phyloP scores from a whole-genome alignment of 2,797 vertebrate species.

The Gadopsis bispinosus region DNA sequence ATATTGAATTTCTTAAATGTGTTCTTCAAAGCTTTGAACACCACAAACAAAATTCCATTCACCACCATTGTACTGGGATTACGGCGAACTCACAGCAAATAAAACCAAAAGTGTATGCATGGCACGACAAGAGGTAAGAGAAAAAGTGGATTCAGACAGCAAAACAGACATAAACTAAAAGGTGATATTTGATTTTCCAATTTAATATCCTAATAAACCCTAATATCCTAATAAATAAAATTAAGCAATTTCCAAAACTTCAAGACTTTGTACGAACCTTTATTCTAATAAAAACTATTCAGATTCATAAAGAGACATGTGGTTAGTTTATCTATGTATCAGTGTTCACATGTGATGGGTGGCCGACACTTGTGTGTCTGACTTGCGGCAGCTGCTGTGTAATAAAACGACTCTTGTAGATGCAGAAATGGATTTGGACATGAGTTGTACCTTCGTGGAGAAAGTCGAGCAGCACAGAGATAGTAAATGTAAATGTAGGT shows the following conservation, averaged over 20 bases:
- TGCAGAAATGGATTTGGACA: conserved; percentile 19
- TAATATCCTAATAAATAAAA: too few species aligned
- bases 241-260: too few species aligned
- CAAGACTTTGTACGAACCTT: too few species aligned
- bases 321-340: conserved; percentile 6
- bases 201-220: not conserved
- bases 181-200: not conserved
- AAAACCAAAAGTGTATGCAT: not conserved
- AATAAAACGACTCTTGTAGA: conserved; percentile 38
- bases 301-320: conserved; percentile 2
- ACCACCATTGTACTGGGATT: not conserved
- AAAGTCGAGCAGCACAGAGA: conserved; percentile 27
- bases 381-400: conserved; percentile 51
- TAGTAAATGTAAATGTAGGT: conserved; percentile 72
- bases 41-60: too few species aligned
- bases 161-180: not conserved
- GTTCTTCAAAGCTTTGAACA: not conserved
- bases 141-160: not conserved
- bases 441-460: conserved; percentile 16
- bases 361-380: conserved; percentile 30
- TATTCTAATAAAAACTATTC: not conserved
- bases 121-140: not conserved
- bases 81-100: not conserved
- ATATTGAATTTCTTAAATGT: conserved; percentile 8
- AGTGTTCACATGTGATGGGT: conserved; percentile 54